A percentile compares a stretch with the other conserved stretches of the same genome.
Evolutionary conservation across 2,113 vertebrate genomes (phyloP).

Genomic region (Suricata suricatta): DNA sequence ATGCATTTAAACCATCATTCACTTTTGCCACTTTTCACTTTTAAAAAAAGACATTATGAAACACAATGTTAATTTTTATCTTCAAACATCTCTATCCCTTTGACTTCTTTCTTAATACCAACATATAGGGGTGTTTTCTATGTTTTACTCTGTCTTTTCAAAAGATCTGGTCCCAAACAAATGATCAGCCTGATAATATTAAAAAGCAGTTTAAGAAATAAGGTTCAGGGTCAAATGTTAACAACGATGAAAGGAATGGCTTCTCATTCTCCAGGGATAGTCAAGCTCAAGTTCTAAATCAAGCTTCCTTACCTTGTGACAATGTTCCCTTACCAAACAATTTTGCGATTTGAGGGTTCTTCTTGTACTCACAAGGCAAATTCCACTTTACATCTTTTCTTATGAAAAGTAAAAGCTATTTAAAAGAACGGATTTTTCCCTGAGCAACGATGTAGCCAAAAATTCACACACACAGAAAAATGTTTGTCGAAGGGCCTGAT

Average conservation of each 20-base stretch:
- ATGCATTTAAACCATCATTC: neutral
- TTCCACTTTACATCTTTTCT: constrained; percentile 27
- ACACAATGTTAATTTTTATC: neutral
- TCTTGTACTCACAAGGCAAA: constrained; percentile 57
- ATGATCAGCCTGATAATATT: neutral
- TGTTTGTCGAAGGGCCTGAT: constrained; percentile 60
- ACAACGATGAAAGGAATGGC: neutral
- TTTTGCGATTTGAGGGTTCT: constrained; percentile 10
- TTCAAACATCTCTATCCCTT: neutral
- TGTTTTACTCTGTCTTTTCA: constrained; percentile 36
- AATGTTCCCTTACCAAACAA: neutral
- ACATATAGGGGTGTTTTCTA: neutral
- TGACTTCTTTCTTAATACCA: constrained; percentile 36
- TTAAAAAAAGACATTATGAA: constrained; percentile 6
- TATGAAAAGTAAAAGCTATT: constrained; percentile 25
- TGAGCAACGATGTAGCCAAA: constrained; percentile 44
- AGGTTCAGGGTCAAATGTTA: neutral
- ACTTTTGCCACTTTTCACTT: neutral
- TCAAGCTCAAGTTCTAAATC: neutral
- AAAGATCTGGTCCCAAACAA: neutral
- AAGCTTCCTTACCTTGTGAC: neutral
- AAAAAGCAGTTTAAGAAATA: neutral
- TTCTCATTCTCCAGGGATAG: neutral
- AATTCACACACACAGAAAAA: constrained; percentile 66
- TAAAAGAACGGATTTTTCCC: constrained; percentile 59